Evolutionary conservation across 2,797 vertebrate species (phyloP), one percentile per base, ranked within the genome.

Genomic region (Ctenochaetus hawaiiensis): DNA sequence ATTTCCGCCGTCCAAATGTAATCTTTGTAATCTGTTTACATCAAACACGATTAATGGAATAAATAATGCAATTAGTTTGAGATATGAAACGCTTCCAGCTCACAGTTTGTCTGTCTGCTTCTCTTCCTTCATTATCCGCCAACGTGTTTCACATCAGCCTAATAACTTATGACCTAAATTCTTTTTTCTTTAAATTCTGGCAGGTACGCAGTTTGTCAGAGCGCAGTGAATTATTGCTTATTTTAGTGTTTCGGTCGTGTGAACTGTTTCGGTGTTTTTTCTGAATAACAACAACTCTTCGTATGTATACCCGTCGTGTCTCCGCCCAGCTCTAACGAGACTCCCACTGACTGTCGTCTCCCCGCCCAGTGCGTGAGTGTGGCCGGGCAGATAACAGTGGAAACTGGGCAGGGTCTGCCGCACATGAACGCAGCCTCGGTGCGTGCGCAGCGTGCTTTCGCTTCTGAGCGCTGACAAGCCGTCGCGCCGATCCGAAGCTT

Each of bases 391-490:
- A 95, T 94, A 95, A 92, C 75, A 84, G 80, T 82, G 84, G 89
- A 89, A 91, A 87, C 74, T 81, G 90, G 92, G 91, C 85, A 87
- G 93, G 90, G 91, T 91, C 61, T 80, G 71, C 51, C 44, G 62
- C 69, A 74, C 63, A 70, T 59, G 73, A 75, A 62, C 41, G 45
- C 62, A 51, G 54, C 30, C 26, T 72, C 43, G 51, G 26, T 59
- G 34, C 20, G 67, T 81, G 65, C 72, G 43, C 64, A 5, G 2
- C 2, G 23, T 16, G 63, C 79, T 72, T 58, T 83, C 51, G 62
- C 48, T 48, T 34, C 5, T 1, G 20, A 37, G 63, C 17, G n/a
- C 61, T 66, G 54, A 30, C 26, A 16, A 67, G 23, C 12, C 2
- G 45, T 30, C n/a, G 34, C 47, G 6, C 64, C 12, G 60, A 49